Evolutionary conservation across 2,888 invertebrate genomes (phyloP).

Genomic region (Schizaphis graminum): DNA sequence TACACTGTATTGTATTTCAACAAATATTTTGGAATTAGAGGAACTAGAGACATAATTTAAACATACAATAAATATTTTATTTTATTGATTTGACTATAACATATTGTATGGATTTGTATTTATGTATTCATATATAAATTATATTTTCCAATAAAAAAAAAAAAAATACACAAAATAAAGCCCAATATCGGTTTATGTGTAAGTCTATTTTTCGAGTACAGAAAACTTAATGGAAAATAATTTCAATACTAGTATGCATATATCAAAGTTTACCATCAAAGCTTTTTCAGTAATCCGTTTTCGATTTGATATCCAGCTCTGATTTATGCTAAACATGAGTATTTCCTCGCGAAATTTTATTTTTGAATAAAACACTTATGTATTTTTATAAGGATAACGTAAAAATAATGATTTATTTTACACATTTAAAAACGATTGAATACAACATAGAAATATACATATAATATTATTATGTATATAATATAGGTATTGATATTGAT

Average conservation of each 20-base stretch:
- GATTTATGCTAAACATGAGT: not conserved
- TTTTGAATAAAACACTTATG: not conserved
- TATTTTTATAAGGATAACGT: not conserved
- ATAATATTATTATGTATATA: not conserved
- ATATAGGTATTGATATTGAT: not conserved
- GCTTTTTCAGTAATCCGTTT: slow-evolving; percentile 40
- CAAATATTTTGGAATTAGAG: not conserved
- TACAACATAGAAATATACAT: not conserved
- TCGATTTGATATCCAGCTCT: slow-evolving; percentile 26
- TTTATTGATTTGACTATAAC: not conserved
- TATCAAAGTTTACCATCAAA: slow-evolving; percentile 7
- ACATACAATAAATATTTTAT: not conserved
- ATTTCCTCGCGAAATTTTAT: not conserved
- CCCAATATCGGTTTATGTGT: not conserved
- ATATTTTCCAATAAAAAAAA: not conserved
- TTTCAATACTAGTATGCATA: not conserved
- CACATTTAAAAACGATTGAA: not conserved
- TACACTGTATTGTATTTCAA: not conserved
- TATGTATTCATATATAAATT: not conserved
- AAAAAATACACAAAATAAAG: not conserved
- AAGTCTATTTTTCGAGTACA: not conserved
- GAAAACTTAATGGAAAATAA: slow-evolving; percentile 25
- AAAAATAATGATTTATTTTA: slow-evolving; percentile 31
- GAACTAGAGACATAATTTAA: not conserved
- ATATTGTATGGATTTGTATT: not conserved